Evolutionary conservation across 2,113 vertebrate genomes (phyloP).

Genomic region (Hemichromis elongatus): DNA sequence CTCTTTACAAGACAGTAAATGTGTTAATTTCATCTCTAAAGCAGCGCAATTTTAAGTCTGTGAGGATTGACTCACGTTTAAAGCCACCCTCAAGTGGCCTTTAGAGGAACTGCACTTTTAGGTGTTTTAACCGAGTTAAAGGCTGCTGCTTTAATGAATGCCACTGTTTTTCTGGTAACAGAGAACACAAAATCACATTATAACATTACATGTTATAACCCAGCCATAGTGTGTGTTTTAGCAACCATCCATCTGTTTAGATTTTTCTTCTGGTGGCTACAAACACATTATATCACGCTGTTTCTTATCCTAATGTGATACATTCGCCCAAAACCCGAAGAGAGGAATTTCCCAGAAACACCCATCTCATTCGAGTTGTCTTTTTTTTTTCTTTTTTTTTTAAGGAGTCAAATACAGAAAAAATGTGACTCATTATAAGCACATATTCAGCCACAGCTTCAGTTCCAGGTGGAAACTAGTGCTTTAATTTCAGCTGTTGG

Average conservation of each 20-base stretch:
- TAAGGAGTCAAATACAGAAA: neutral
- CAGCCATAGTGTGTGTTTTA: neutral
- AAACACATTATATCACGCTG: neutral
- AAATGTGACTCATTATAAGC: neutral
- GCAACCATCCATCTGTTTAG: neutral
- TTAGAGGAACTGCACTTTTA: neutral
- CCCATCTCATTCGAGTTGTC: neutral
- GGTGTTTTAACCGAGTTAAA: neutral
- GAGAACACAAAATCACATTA: neutral
- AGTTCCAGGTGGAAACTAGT: neutral
- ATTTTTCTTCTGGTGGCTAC: neutral
- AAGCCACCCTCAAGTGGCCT: neutral
- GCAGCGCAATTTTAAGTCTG: neutral
- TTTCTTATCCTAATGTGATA: neutral
- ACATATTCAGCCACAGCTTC: neutral
- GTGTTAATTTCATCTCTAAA: neutral
- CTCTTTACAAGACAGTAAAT: neutral
- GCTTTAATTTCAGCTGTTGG: neutral
- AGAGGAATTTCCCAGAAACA: neutral
- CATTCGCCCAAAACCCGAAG: neutral
- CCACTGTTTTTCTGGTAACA: neutral
- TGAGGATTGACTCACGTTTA: neutral
- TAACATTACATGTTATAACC: neutral
- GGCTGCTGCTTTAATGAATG: neutral
- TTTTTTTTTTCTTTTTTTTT: neutral